These are phyloP conservation scores for Danaus melanippus DNA, from an alignment of 1,140 invertebrate species.

Conservation along the genomic window DNA sequence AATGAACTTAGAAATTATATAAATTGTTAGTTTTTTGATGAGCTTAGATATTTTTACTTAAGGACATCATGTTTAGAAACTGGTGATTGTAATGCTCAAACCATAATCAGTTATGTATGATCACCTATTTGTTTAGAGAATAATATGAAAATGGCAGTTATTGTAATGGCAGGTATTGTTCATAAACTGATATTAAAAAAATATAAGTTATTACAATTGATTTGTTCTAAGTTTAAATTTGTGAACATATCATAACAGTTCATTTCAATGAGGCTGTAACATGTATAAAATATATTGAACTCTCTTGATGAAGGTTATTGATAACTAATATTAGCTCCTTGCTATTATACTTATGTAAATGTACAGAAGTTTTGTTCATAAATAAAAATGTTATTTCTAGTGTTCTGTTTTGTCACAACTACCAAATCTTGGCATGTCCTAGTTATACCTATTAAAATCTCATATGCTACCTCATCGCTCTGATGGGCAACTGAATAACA, in stretches of 20 bases:
- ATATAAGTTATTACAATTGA: too few relatives aligned
- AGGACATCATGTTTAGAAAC: too few relatives aligned
- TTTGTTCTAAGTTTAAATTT: too few relatives aligned
- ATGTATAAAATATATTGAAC: conserved; percentile 5
- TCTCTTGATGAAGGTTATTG: conserved; percentile 15
- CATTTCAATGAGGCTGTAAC: conserved; percentile 7
- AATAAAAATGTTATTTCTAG: conserved; percentile 3
- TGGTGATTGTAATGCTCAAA: too few relatives aligned
- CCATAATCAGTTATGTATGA: too few relatives aligned
- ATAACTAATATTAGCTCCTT: conserved; percentile 14
- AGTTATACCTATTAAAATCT: conserved; percentile 19
- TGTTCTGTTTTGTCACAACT: neutral
- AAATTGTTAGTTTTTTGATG: too few relatives aligned
- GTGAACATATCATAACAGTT: conserved; percentile 8
- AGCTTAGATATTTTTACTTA: too few relatives aligned
- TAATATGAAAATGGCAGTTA: too few relatives aligned
- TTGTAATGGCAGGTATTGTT: too few relatives aligned
- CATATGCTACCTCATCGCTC: conserved; percentile 21
- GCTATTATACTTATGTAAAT: conserved; percentile 17
- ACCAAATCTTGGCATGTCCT: conserved; percentile 4
- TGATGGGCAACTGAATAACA: conserved; percentile 3
- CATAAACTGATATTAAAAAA: too few relatives aligned
- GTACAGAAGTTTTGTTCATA: conserved; percentile 16
- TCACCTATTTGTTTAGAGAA: too few relatives aligned
- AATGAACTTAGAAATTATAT: too few relatives aligned